phyloP scores from a whole-genome alignment of 2,888 invertebrate genomes.

The Salticus scenicus region DNA sequence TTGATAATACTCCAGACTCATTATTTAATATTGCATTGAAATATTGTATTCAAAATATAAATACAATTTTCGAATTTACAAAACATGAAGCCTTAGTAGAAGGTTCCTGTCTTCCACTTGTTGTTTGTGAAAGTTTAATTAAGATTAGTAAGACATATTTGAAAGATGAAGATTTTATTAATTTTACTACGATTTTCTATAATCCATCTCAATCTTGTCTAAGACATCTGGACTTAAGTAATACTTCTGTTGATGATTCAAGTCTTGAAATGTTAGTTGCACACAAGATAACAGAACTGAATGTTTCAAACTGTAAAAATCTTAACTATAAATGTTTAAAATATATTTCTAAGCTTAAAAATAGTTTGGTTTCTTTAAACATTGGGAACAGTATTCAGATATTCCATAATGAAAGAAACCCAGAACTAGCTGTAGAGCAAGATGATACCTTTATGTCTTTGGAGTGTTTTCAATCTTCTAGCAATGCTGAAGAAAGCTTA shows the following conservation, averaged over 20 bases:
- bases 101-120: slow-evolving; percentile 82
- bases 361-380: slow-evolving; percentile 36
- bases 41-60: slow-evolving; percentile 81
- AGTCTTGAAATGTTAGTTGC: slow-evolving; percentile 83
- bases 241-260: slow-evolving; percentile 83
- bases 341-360: slow-evolving; percentile 78
- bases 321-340: slow-evolving; percentile 82
- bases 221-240: slow-evolving; percentile 82
- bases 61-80: no score
- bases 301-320: slow-evolving; percentile 84
- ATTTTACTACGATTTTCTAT: slow-evolving; percentile 83
- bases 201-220: slow-evolving; percentile 83
- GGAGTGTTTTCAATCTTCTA: neutral
- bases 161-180: slow-evolving; percentile 78
- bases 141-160: slow-evolving; percentile 74
- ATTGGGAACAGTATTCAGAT: slow-evolving; percentile 50
- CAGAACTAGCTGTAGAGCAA: neutral
- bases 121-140: slow-evolving; percentile 84
- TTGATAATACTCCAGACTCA: slow-evolving; percentile 78
- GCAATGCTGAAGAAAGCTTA: slow-evolving; percentile 75
- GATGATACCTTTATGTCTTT: slow-evolving; percentile 22
- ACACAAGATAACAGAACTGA: slow-evolving; percentile 85
- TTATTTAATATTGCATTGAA: slow-evolving; percentile 78
- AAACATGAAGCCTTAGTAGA: slow-evolving; percentile 80
- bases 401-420: slow-evolving; percentile 30